Conservation (phyloP, 1,140 invertebrate species). For the Pseudoatta argentina region DNA sequence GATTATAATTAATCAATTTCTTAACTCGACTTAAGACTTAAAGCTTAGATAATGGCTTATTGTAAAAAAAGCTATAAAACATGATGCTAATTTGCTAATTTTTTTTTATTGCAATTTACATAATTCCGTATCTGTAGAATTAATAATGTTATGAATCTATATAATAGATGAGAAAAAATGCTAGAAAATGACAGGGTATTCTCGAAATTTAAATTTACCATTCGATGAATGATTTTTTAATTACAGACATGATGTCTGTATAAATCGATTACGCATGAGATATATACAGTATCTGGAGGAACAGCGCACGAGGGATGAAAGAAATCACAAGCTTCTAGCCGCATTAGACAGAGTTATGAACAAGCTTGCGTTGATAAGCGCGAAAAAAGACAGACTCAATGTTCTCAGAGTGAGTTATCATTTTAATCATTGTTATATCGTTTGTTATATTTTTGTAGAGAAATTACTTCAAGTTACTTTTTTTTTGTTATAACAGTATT, state of each 20-base stretch:
- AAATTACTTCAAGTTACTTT: neutral
- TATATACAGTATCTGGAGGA: slow-evolving; percentile 89
- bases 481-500: neutral
- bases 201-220: neutral
- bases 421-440: neutral
- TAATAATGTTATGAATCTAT: neutral
- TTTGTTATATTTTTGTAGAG: neutral
- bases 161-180: neutral
- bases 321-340: slow-evolving; percentile 87
- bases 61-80: neutral
- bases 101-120: neutral
- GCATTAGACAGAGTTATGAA: slow-evolving; percentile 88
- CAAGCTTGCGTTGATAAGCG: slow-evolving; percentile 86
- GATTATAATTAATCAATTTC: too few relatives aligned
- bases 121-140: neutral
- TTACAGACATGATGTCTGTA: slow-evolving; percentile 83
- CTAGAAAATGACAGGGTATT: neutral
- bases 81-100: neutral
- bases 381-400: slow-evolving; percentile 88
- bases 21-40: too few relatives aligned
- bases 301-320: slow-evolving; percentile 87
- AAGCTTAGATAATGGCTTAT: too few relatives aligned
- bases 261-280: slow-evolving; percentile 86
- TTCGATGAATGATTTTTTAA: slow-evolving; percentile 4
- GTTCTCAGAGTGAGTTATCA: slow-evolving; percentile 85